Evolutionary conservation across 2,113 vertebrate species (phyloP).

Genomic region (Myotis lucifugus): DNA sequence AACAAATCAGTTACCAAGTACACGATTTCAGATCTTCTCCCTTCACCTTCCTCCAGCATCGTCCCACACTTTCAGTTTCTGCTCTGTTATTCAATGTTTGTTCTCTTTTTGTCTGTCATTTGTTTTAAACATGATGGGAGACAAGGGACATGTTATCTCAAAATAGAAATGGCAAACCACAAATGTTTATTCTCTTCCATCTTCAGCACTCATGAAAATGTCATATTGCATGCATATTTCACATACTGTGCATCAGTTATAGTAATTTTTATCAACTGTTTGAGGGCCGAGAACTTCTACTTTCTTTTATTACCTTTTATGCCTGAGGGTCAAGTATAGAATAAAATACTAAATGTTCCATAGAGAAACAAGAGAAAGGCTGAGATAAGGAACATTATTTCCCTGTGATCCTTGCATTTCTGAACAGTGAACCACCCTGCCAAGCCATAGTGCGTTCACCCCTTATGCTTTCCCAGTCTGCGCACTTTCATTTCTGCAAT

Average conservation of each 20-base stretch:
- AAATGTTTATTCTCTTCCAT: not conserved
- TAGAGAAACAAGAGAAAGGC: not conserved
- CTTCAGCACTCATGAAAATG: conserved; percentile 9
- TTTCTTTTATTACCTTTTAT: conserved; percentile 26
- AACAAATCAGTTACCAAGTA: not conserved
- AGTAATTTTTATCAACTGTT: not conserved
- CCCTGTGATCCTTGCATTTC: not conserved
- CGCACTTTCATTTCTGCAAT: not conserved
- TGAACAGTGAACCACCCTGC: not conserved
- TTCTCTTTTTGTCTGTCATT: not conserved
- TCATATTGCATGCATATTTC: not conserved
- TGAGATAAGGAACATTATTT: not conserved
- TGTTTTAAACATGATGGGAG: not conserved
- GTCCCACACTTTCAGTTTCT: not conserved
- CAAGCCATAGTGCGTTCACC: not conserved
- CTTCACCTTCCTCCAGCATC: not conserved
- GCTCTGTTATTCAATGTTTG: not conserved
- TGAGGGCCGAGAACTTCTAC: not conserved
- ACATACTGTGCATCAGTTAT: not conserved
- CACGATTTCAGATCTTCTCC: not conserved
- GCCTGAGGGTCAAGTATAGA: not conserved
- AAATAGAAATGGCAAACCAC: not conserved
- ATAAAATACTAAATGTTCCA: not conserved
- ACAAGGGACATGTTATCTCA: not conserved
- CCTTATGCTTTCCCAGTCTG: not conserved